Evolutionary conservation across 2,797 vertebrate species (phyloP).

Genomic region (Labeo calbasu): DNA sequence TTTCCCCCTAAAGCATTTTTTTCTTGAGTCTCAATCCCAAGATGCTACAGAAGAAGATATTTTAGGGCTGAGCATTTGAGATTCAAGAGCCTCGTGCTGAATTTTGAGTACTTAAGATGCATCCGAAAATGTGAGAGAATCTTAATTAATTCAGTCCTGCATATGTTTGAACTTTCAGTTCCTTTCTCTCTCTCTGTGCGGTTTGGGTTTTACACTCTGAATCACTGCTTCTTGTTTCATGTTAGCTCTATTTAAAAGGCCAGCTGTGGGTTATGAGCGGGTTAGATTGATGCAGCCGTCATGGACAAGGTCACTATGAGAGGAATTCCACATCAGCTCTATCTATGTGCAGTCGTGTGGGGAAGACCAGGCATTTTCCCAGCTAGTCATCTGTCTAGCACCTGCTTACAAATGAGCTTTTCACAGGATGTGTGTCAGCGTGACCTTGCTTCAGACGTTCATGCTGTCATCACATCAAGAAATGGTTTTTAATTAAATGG

Average conservation of each 20-base stretch:
- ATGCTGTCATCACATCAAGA: not conserved
- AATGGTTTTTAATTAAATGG: constrained; percentile 16
- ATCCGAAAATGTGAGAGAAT: not conserved
- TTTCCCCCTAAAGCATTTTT: not conserved
- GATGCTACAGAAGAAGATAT: not conserved
- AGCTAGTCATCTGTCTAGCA: not conserved
- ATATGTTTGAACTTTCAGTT: not conserved
- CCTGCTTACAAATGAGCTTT: constrained; percentile 18
- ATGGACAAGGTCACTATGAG: constrained; percentile 35
- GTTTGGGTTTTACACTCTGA: not conserved
- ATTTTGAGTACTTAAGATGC: constrained; percentile 10
- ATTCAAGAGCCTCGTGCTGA: not conserved
- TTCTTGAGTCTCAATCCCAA: not conserved
- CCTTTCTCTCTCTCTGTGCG: not conserved
- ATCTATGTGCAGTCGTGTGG: constrained; percentile 28
- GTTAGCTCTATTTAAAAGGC: constrained; percentile 1
- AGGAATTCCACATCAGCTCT: not conserved
- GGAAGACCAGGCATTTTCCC: constrained; percentile 10
- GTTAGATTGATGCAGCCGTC: constrained; percentile 40
- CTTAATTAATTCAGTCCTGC: not conserved
- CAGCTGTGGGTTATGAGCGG: not conserved
- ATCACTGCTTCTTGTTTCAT: not conserved
- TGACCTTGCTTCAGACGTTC: not conserved
- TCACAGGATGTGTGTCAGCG: not conserved
- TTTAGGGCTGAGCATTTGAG: not conserved